These are phyloP conservation scores for Leuciscus idus DNA, from an alignment of 2,113 vertebrate species.

Conservation along the genomic window DNA sequence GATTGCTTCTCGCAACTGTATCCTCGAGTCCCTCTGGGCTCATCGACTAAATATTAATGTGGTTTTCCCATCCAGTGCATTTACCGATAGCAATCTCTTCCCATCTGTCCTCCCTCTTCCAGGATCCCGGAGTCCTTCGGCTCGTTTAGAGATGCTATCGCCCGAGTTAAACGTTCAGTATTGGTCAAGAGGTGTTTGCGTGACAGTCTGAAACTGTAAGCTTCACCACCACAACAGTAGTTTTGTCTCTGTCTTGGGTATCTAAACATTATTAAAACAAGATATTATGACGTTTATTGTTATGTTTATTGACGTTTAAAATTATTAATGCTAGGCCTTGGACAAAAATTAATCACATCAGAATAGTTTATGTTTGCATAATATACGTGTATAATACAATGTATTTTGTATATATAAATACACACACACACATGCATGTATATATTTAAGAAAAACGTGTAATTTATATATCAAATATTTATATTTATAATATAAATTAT, in stretches of 20 bases:
- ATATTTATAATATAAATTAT: too few species aligned
- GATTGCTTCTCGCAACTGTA: slow-evolving; percentile 80
- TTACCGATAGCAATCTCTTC: slow-evolving; percentile 21
- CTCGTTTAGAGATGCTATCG: slow-evolving; percentile 3
- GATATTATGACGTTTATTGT: too few species aligned
- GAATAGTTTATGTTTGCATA: too few species aligned
- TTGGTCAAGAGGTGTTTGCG: slow-evolving; percentile 9
- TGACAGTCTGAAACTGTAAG: background rate
- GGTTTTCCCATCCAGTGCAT: slow-evolving; percentile 59
- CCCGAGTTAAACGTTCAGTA: background rate
- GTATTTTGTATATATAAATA: too few species aligned
- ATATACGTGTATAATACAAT: too few species aligned
- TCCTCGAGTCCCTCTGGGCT: slow-evolving; percentile 35
- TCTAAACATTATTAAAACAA: background rate
- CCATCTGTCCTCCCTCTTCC: slow-evolving; percentile 43
- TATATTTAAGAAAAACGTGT: too few species aligned
- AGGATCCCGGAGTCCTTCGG: background rate
- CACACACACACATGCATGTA: too few species aligned
- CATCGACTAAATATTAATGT: slow-evolving; percentile 37
- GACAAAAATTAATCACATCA: too few species aligned
- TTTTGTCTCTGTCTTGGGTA: background rate
- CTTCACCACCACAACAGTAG: background rate
- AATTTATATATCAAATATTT: too few species aligned
- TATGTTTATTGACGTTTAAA: too few species aligned
- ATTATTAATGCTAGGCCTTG: too few species aligned